Evolutionary conservation across 2,888 invertebrate species (phyloP).

Genomic region (Acleris cristana): DNA sequence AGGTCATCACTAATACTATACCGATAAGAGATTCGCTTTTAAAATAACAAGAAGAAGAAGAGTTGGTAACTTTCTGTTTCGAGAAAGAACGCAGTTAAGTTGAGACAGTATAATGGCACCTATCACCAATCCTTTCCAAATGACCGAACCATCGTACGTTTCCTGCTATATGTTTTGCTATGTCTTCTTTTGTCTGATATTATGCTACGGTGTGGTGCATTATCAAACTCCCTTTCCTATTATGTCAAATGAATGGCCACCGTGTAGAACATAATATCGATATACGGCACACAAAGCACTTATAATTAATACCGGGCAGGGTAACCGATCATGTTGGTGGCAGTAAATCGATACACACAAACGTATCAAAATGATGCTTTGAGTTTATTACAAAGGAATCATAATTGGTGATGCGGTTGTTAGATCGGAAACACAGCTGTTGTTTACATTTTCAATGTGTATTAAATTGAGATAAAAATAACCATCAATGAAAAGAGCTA

Average conservation of each 20-base stretch:
- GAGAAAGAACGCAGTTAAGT: too few species aligned
- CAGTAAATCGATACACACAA: constrained; percentile 30
- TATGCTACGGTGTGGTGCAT: constrained; percentile 27
- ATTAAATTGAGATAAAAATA: too few species aligned
- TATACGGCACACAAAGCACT: constrained; percentile 30
- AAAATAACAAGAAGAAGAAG: too few species aligned
- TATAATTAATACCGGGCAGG: constrained; percentile 35
- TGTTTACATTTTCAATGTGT: background rate
- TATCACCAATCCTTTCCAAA: too few species aligned
- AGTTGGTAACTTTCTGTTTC: too few species aligned
- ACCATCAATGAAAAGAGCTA: too few species aligned
- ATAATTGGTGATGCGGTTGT: constrained; percentile 30
- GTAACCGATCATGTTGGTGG: constrained; percentile 33
- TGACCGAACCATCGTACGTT: too few species aligned
- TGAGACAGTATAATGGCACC: too few species aligned
- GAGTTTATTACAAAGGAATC: constrained; percentile 32
- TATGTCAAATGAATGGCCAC: constrained; percentile 33
- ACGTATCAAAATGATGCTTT: constrained; percentile 28
- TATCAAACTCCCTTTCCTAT: constrained; percentile 22
- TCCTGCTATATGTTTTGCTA: too few species aligned
- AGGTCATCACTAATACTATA: too few species aligned
- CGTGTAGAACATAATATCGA: constrained; percentile 34
- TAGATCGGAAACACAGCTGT: background rate
- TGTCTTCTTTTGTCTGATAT: constrained; percentile 6
- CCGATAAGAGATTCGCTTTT: too few species aligned